Percentiles rank a stretch among this genome's conserved stretches.
Conservation (phyloP, 2,888 invertebrate genomes). For the Polymixis flavicincta region DNA sequence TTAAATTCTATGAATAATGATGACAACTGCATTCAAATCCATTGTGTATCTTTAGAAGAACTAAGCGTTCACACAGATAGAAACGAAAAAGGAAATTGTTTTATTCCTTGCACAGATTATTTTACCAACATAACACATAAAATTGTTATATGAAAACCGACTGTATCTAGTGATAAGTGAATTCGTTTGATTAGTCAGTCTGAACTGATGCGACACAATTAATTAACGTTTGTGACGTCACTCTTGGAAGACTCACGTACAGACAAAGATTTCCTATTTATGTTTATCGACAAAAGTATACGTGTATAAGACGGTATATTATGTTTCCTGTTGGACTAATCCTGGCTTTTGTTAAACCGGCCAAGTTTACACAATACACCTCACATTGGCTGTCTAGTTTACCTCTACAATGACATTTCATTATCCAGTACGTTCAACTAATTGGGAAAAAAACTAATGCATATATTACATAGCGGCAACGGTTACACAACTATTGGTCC, state of each 20-base stretch:
- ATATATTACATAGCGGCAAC: conserved; percentile 23
- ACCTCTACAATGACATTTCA: neutral
- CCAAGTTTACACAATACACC: neutral
- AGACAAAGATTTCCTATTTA: neutral
- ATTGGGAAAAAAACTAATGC: conserved; percentile 27
- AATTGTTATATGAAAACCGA: too few species aligned
- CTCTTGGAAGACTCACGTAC: too few species aligned
- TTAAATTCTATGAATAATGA: neutral
- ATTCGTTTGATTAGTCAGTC: too few species aligned
- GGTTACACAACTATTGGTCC: conserved; percentile 2
- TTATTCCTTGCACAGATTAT: neutral
- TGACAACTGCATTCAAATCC: neutral
- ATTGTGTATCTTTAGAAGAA: neutral
- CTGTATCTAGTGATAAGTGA: too few species aligned
- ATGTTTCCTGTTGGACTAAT: neutral
- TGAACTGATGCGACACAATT: too few species aligned
- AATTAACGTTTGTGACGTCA: neutral
- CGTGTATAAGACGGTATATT: too few species aligned
- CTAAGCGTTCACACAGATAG: neutral
- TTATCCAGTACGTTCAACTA: neutral
- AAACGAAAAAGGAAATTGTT: neutral
- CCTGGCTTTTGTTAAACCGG: neutral
- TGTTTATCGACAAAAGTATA: neutral
- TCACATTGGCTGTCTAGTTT: neutral
- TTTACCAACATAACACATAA: neutral